Percentiles rank a stretch among this genome's conserved stretches.
Conservation (phyloP, 2,797 vertebrate species). For the Loriculus beryllinus region DNA sequence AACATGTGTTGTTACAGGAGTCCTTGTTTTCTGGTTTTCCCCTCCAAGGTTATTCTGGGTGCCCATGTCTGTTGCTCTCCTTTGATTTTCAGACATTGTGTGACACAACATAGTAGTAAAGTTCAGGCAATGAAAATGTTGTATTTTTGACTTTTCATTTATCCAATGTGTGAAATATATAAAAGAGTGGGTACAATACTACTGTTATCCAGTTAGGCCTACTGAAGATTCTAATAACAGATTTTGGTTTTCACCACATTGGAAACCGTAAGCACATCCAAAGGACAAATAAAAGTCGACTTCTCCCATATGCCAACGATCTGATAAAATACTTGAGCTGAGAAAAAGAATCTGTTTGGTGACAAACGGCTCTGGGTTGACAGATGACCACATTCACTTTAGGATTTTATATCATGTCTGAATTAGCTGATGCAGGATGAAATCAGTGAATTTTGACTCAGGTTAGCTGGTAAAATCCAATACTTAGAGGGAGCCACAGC, state of each 20-base stretch:
- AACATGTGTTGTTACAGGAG: fast-evolving
- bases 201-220: not conserved
- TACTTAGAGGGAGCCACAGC: not conserved
- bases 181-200: not conserved
- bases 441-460: not conserved
- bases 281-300: not conserved
- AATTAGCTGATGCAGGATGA: not conserved
- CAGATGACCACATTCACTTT: fast-evolving
- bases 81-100: fast-evolving
- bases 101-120: not conserved
- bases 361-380: not conserved
- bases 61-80: not conserved
- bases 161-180: not conserved
- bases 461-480: not conserved
- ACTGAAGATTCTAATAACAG: not conserved
- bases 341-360: not conserved
- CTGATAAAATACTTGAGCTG: not conserved
- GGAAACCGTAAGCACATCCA: not conserved
- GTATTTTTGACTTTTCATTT: not conserved
- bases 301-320: not conserved
- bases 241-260: not conserved
- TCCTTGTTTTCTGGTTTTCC: not conserved
- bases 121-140: not conserved
- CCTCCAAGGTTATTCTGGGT: not conserved
- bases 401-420: not conserved